Conservation (phyloP, 2,113 vertebrate species). For the Dascyllus trimaculatus region DNA sequence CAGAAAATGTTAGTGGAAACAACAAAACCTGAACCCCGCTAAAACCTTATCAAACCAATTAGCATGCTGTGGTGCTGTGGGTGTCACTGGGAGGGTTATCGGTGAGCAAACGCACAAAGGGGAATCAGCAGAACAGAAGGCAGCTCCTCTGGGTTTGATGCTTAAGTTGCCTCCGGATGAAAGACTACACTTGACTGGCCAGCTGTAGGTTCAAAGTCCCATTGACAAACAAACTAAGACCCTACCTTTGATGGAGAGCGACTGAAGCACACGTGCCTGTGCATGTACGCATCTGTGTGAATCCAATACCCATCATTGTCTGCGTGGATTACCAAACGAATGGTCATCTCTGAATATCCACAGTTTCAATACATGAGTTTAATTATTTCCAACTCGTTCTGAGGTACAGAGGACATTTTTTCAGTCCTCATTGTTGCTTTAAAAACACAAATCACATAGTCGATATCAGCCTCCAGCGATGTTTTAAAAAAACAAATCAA, state of each 20-base stretch:
- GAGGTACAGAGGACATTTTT: not conserved
- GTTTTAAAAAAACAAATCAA: constrained; percentile 58
- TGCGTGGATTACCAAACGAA: not conserved
- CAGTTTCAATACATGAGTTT: not conserved
- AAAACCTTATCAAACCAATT: constrained; percentile 43
- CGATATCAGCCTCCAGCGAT: constrained; percentile 34
- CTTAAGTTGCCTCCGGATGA: constrained; percentile 56
- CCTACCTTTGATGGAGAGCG: constrained; percentile 25
- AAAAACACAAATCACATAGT: constrained; percentile 21
- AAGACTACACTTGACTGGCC: constrained; percentile 60
- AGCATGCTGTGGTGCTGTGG: constrained; percentile 26
- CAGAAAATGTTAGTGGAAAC: not conserved
- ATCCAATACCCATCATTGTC: not conserved
- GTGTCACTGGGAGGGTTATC: constrained; percentile 31
- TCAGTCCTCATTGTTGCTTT: constrained; percentile 1
- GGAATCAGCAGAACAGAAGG: constrained; percentile 32
- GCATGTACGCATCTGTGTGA: not conserved
- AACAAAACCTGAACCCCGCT: not conserved
- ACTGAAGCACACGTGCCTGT: not conserved
- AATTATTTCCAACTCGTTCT: not conserved
- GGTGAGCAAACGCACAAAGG: constrained; percentile 46
- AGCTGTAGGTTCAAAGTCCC: constrained; percentile 51
- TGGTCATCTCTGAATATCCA: not conserved
- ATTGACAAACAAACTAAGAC: constrained; percentile 43
- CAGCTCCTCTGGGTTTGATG: constrained; percentile 42